Conservation (phyloP, 2,113 vertebrate genomes). For the Saccopteryx leptura region DNA sequence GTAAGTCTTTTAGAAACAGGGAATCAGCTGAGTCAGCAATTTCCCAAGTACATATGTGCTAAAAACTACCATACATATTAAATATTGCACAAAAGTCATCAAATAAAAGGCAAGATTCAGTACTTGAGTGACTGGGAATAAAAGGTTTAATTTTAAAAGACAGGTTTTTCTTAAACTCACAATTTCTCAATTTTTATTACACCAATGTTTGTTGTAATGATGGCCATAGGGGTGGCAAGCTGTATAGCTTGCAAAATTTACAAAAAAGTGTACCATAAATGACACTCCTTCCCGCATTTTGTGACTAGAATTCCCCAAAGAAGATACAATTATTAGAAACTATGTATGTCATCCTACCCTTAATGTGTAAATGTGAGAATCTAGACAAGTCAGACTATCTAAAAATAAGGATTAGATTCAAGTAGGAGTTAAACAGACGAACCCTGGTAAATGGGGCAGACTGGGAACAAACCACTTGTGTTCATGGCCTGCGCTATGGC, state of each 20-base stretch:
- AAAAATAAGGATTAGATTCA: background rate
- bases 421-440: background rate
- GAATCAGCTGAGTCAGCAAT: background rate
- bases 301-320: background rate
- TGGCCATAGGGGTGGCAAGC: background rate
- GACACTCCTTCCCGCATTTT: fast-evolving
- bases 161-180: background rate
- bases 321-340: background rate
- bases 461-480: background rate
- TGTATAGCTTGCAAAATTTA: background rate
- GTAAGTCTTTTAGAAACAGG: background rate
- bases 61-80: background rate
- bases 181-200: background rate
- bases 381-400: background rate
- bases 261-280: background rate
- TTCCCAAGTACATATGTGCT: background rate
- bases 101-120: background rate
- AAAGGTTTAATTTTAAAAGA: background rate
- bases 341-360: background rate
- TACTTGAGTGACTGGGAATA: background rate
- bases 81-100: background rate
- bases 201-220: background rate
- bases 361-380: background rate
- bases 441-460: background rate
- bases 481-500: background rate